Conservation (phyloP, 2,888 invertebrate species). For the Scaptomyza flava region DNA sequence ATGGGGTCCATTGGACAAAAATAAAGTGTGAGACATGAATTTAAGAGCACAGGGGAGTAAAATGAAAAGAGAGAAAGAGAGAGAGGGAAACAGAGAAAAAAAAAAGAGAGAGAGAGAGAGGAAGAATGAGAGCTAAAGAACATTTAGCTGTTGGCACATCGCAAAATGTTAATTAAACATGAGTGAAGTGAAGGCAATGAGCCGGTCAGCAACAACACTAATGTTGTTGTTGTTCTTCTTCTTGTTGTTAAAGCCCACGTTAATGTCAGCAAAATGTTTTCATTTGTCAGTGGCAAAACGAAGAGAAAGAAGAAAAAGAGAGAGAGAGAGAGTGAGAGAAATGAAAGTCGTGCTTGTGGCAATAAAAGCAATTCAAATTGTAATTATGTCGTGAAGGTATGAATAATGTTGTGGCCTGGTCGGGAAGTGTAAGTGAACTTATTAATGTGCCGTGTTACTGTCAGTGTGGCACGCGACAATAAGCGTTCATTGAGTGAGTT, state of each 20-base stretch:
- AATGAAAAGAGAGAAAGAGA: background rate
- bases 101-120: constrained; percentile 1
- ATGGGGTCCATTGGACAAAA: background rate
- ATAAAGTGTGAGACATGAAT: background rate
- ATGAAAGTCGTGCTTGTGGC: constrained; percentile 51
- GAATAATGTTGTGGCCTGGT: constrained; percentile 69
- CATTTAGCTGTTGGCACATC: constrained; percentile 49
- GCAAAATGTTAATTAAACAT: constrained; percentile 71
- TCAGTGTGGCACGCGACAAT: constrained; percentile 53
- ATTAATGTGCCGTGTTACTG: constrained; percentile 60
- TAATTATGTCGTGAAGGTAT: constrained; percentile 74
- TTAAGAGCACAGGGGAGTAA: constrained; percentile 1
- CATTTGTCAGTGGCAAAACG: constrained; percentile 70
- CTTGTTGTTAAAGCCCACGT: constrained; percentile 51
- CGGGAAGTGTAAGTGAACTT: constrained; percentile 73
- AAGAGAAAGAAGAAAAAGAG: constrained; percentile 4
- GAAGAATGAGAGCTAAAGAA: background rate
- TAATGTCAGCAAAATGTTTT: constrained; percentile 74
- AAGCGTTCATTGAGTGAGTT: constrained; percentile 36
- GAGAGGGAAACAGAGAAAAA: background rate
- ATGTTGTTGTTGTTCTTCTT: constrained; percentile 12
- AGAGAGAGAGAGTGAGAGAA: constrained; percentile 39
- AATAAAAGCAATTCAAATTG: constrained; percentile 76
- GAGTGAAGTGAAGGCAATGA: constrained; percentile 56
- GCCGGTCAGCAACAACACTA: constrained; percentile 34